Percentiles rank a stretch among this genome's conserved stretches.
Evolutionary conservation across 2,888 invertebrate species (phyloP).

Genomic region (Cantharis rustica): DNA sequence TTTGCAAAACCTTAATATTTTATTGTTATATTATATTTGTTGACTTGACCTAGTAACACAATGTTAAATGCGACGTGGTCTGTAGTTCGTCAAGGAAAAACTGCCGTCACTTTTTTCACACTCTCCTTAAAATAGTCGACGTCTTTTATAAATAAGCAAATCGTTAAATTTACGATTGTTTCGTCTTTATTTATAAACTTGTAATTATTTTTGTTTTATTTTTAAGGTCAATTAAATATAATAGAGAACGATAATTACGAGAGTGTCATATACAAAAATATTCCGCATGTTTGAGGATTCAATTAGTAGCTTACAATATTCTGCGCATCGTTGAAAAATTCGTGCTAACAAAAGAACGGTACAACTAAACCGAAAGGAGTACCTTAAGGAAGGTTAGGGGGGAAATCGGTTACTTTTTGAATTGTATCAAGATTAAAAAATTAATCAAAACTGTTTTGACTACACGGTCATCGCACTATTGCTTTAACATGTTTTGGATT

Average conservation of each 20-base stretch:
- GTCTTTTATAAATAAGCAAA: background rate
- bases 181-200: background rate
- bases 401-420: no score
- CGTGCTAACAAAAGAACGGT: background rate
- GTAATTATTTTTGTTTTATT: background rate
- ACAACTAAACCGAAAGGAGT: background rate
- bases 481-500: background rate
- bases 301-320: no score
- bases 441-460: background rate
- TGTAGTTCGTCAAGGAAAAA: conserved; percentile 11
- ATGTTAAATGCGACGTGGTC: conserved; percentile 4
- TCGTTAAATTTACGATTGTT: background rate
- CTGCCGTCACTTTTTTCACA: conserved; percentile 9
- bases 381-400: background rate
- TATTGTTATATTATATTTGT: conserved; percentile 1
- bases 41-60: conserved; percentile 16
- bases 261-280: background rate
- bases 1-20: background rate
- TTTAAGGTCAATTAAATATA: background rate
- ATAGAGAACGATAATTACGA: background rate
- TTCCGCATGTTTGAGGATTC: background rate
- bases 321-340: no score
- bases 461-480: background rate
- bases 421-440: no score
- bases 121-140: conserved; percentile 7